Conservation (phyloP, 2,113 vertebrate species). For the Lycaon pictus region DNA sequence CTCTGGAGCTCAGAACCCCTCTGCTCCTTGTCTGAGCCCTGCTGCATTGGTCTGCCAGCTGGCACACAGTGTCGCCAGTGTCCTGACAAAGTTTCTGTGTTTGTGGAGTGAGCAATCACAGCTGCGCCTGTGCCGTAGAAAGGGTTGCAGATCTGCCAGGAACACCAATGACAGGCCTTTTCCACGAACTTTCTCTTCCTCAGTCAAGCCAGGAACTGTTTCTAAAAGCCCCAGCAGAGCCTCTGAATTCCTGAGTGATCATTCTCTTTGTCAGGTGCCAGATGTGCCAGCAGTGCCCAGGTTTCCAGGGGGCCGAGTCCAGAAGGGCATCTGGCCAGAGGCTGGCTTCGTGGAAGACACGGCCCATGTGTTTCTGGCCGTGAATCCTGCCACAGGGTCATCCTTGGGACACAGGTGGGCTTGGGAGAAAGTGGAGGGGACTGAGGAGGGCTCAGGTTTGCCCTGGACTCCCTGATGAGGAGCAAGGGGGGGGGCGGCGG, state of each 20-base stretch:
- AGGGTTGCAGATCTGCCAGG: constrained; percentile 23
- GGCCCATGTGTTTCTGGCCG: neutral
- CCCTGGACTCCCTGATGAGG: constrained; percentile 34
- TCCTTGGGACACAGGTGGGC: neutral
- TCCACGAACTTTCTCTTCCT: constrained; percentile 52
- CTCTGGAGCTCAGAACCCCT: neutral
- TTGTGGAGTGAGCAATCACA: neutral
- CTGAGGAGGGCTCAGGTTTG: neutral
- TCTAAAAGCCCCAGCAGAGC: constrained; percentile 1
- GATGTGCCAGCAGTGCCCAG: neutral
- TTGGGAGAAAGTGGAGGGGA: neutral
- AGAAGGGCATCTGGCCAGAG: neutral
- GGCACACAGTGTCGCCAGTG: neutral
- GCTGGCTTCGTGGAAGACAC: neutral
- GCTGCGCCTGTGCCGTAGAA: neutral
- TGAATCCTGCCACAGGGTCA: neutral
- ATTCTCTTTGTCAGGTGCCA: neutral
- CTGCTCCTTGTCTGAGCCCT: neutral
- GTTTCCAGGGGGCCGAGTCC: neutral
- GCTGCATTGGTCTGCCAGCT: neutral
- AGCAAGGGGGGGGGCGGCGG: neutral
- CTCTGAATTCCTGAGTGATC: neutral
- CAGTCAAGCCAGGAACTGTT: constrained; percentile 33
- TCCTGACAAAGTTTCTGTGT: neutral
- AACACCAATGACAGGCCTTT: constrained; percentile 47